These are phyloP conservation scores for Enteromius radiatus DNA, from an alignment of 2,797 vertebrate species.

Conservation along the genomic window DNA sequence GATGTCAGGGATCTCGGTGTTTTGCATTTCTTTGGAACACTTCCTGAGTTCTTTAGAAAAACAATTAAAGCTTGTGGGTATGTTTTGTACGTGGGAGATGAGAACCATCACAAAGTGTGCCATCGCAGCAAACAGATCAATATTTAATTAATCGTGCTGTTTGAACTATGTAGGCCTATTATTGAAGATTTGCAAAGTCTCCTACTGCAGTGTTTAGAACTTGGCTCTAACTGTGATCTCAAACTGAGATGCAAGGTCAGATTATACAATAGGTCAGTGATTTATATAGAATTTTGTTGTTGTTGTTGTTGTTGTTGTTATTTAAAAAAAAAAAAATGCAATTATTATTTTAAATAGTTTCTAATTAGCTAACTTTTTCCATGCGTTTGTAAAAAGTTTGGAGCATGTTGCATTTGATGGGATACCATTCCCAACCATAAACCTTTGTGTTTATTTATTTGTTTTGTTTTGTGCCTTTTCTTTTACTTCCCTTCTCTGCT, in stretches of 20 bases:
- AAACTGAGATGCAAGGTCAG: slow-evolving; percentile 21
- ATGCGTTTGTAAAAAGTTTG: neutral
- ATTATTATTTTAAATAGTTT: neutral
- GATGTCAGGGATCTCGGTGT: neutral
- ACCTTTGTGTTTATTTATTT: slow-evolving; percentile 20
- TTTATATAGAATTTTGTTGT: too few species aligned
- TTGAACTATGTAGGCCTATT: slow-evolving; percentile 51
- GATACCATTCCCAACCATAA: slow-evolving; percentile 1
- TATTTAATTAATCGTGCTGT: slow-evolving; percentile 57
- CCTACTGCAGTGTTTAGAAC: slow-evolving; percentile 39
- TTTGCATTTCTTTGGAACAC: slow-evolving; percentile 1
- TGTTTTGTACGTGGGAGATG: slow-evolving; percentile 45
- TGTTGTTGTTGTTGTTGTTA: too few species aligned
- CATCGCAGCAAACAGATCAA: slow-evolving; percentile 54
- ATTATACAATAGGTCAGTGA: slow-evolving; percentile 40
- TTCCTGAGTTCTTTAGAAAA: slow-evolving; percentile 41
- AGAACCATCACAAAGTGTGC: slow-evolving; percentile 38
- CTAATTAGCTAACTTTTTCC: neutral
- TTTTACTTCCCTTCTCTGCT: slow-evolving; percentile 21
- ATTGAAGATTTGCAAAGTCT: slow-evolving; percentile 41
- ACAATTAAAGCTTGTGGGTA: slow-evolving; percentile 43
- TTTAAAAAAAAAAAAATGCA: too few species aligned
- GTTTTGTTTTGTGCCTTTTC: slow-evolving; percentile 21
- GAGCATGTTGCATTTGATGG: neutral
- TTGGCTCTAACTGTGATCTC: slow-evolving; percentile 22